Percentiles rank a stretch among this genome's conserved stretches.
Conservation (phyloP, 2,888 invertebrate genomes). For the Caenorhabditis sp. region DNA sequence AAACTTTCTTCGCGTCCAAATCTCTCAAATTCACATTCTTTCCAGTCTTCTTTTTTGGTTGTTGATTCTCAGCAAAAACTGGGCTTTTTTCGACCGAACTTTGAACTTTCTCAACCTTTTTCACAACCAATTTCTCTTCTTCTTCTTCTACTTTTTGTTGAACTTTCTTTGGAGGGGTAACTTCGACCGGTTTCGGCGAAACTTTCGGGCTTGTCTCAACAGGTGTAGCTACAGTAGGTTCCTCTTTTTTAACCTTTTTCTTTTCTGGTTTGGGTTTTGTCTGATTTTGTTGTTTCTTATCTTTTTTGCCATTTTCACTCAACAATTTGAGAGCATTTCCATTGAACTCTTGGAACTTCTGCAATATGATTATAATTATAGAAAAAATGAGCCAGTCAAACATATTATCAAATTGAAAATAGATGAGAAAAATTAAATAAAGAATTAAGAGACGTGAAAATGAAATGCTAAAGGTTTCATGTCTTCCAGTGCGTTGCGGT, state of each 20-base stretch:
- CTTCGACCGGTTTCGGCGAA: background rate
- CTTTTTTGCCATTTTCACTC: constrained; percentile 17
- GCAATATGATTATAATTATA: background rate
- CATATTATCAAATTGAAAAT: too few species aligned
- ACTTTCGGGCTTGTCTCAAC: background rate
- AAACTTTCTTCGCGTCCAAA: constrained; percentile 21
- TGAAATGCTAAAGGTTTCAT: too few species aligned
- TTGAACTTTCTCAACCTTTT: background rate
- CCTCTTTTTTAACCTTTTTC: constrained; percentile 2
- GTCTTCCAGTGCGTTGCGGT: too few species aligned
- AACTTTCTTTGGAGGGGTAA: background rate
- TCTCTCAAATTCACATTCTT: constrained; percentile 13
- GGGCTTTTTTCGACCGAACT: background rate
- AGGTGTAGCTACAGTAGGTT: background rate
- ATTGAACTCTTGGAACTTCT: constrained; percentile 14
- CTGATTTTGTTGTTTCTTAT: background rate
- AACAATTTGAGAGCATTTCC: constrained; percentile 5
- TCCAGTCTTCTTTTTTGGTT: constrained; percentile 14
- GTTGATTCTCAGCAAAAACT: background rate
- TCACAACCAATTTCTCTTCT: background rate
- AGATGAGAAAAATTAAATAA: too few species aligned
- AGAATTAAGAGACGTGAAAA: too few species aligned
- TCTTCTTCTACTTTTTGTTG: background rate
- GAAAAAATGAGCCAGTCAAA: too few species aligned
- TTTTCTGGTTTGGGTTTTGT: background rate